A percentile compares a stretch with the other conserved stretches of the same genome.
phyloP scores from a whole-genome alignment of 2,797 vertebrate genomes.

The Ctenopoma multispine region DNA sequence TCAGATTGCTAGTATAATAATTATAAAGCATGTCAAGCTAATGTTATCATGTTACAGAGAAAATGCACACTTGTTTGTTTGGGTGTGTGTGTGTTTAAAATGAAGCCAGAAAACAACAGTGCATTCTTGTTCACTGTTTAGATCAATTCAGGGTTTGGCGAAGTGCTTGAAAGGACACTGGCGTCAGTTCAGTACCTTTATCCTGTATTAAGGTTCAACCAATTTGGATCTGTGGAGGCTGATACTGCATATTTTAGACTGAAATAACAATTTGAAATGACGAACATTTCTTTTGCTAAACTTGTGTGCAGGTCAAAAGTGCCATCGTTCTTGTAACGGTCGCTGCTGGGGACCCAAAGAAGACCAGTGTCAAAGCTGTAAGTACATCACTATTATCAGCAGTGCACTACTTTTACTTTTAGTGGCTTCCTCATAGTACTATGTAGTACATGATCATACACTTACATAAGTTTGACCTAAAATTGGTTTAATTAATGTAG shows the following conservation, averaged over 20 bases:
- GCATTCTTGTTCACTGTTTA: neutral
- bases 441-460: too few species aligned
- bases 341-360: constrained; percentile 96
- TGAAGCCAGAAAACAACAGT: too few species aligned
- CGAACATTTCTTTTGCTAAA: constrained; percentile 34
- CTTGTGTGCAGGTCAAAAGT: constrained; percentile 89
- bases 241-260: constrained; percentile 9
- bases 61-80: too few species aligned
- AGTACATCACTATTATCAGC: constrained; percentile 75
- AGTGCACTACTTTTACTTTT: neutral
- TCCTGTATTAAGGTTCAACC: constrained; percentile 10
- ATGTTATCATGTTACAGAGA: constrained; percentile 6
- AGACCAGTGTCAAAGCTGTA: constrained; percentile 94
- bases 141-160: constrained; percentile 19
- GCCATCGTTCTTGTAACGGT: constrained; percentile 94
- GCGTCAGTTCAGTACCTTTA: constrained; percentile 9
- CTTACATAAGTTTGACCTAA: too few species aligned
- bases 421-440: neutral
- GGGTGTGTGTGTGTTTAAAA: constrained; percentile 6
- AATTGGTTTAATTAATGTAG: too few species aligned
- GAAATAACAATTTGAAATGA: constrained; percentile 24
- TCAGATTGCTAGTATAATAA: constrained; percentile 9
- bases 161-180: constrained; percentile 13
- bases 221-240: constrained; percentile 5
- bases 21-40: constrained; percentile 3